Conservation (phyloP, 2,888 invertebrate species). For the Oscheius onirici region DNA sequence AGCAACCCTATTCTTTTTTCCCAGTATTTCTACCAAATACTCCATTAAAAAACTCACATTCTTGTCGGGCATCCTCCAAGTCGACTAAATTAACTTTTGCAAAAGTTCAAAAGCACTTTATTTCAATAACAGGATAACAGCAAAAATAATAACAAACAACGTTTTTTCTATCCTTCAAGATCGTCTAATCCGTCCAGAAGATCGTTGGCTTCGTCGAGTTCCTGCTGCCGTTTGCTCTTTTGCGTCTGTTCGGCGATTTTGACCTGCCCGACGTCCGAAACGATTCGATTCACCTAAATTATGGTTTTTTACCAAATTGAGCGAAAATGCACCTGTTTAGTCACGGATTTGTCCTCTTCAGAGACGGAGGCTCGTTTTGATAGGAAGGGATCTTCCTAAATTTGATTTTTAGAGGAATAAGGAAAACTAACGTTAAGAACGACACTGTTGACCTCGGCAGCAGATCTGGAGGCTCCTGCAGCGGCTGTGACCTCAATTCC, state of each 20-base stretch:
- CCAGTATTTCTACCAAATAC: too few relatives aligned
- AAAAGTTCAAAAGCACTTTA: neutral
- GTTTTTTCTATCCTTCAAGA: constrained; percentile 37
- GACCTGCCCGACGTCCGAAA: neutral
- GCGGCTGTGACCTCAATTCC: constrained; percentile 11
- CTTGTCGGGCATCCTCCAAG: neutral
- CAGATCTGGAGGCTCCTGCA: neutral
- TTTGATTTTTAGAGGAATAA: neutral
- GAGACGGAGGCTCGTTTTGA: constrained; percentile 35
- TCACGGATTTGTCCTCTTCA: constrained; percentile 22
- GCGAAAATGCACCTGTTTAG: constrained; percentile 13
- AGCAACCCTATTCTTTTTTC: too few relatives aligned
- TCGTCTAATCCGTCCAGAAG: constrained; percentile 51
- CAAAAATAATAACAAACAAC: neutral
- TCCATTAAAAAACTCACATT: neutral
- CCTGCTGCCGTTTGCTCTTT: constrained; percentile 36
- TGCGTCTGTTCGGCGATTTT: neutral
- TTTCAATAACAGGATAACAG: neutral
- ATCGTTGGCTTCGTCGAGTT: constrained; percentile 45
- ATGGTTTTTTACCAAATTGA: neutral
- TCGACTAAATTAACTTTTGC: neutral
- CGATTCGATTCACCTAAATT: constrained; percentile 3
- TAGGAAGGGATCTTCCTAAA: constrained; percentile 42
- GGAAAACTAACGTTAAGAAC: constrained; percentile 41
- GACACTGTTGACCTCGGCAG: constrained; percentile 37